phyloP scores from a whole-genome alignment of 2,113 vertebrate genomes.

The Oxygymnocypris stewartii region DNA sequence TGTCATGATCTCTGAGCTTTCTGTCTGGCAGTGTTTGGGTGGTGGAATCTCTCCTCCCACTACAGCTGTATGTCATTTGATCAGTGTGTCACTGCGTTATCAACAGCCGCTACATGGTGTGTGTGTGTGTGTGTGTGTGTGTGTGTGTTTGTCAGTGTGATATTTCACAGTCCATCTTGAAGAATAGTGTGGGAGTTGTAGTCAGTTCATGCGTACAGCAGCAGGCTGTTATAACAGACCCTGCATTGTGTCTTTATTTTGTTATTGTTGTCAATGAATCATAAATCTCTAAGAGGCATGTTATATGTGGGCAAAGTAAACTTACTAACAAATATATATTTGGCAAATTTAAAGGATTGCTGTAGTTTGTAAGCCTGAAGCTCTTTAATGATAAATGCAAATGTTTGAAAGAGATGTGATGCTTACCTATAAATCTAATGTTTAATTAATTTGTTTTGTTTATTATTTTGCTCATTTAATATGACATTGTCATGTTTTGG shows the following conservation, averaged over 20 bases:
- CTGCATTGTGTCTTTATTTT: slow-evolving; percentile 16
- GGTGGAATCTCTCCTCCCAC: slow-evolving; percentile 10
- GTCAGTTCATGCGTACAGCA: slow-evolving; percentile 47
- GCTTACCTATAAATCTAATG: too few relatives aligned
- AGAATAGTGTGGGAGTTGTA: slow-evolving; percentile 60
- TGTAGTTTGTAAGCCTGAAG: too few relatives aligned
- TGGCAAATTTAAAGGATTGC: not conserved
- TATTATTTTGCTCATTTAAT: not conserved
- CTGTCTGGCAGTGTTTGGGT: slow-evolving; percentile 4
- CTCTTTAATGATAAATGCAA: not conserved
- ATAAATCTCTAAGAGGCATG: not conserved
- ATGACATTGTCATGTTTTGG: not conserved
- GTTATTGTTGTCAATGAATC: not conserved
- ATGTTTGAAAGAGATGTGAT: not conserved
- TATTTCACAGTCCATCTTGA: slow-evolving; percentile 64
- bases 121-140: slow-evolving; percentile 20
- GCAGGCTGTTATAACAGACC: slow-evolving; percentile 24
- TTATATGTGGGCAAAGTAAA: not conserved
- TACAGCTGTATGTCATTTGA: slow-evolving; percentile 30
- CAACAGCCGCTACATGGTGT: not conserved
- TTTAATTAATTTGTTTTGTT: not conserved
- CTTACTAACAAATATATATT: not conserved
- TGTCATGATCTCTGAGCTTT: not conserved
- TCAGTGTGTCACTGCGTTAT: slow-evolving; percentile 8
- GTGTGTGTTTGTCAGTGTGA: slow-evolving; percentile 43